phyloP scores from a whole-genome alignment of 37 sponge, comb jelly and placozoan species.

The Chondrosia reniformis region DNA sequence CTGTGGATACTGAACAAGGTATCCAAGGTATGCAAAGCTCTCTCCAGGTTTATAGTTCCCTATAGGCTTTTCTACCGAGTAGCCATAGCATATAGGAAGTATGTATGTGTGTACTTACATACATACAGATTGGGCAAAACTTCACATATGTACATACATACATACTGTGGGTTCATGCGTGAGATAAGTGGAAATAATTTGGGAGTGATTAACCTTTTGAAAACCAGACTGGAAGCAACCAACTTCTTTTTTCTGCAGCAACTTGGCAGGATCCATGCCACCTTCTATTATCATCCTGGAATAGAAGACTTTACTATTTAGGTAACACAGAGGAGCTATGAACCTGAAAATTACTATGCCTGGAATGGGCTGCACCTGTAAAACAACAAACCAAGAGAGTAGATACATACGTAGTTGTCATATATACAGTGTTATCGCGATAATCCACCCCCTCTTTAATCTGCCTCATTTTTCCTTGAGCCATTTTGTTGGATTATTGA shows the following conservation, averaged over 20 bases:
- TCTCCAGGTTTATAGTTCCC: too few species aligned
- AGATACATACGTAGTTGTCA: too few species aligned
- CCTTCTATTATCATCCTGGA: slow-evolving; percentile 26
- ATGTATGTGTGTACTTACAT: background rate
- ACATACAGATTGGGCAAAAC: background rate
- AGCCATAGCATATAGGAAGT: too few species aligned
- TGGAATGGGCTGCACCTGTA: slow-evolving; percentile 45
- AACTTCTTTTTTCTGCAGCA: background rate
- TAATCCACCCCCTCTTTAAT: too few species aligned
- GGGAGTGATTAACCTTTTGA: background rate
- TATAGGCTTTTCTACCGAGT: too few species aligned
- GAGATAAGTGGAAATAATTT: too few species aligned
- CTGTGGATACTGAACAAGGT: too few species aligned
- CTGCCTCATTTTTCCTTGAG: too few species aligned
- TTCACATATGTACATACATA: background rate
- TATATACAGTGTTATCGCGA: too few species aligned
- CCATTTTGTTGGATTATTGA: too few species aligned
- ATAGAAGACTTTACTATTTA: slow-evolving; percentile 51
- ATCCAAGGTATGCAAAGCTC: too few species aligned
- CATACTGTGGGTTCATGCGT: background rate
- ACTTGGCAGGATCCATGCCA: background rate
- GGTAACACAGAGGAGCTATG: slow-evolving; percentile 58
- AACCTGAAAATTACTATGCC: slow-evolving; percentile 65
- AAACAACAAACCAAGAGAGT: background rate
- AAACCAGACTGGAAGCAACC: background rate